These are phyloP conservation scores for Tupaia tana DNA, from an alignment of 2,113 vertebrate species.

Conservation along the genomic window DNA sequence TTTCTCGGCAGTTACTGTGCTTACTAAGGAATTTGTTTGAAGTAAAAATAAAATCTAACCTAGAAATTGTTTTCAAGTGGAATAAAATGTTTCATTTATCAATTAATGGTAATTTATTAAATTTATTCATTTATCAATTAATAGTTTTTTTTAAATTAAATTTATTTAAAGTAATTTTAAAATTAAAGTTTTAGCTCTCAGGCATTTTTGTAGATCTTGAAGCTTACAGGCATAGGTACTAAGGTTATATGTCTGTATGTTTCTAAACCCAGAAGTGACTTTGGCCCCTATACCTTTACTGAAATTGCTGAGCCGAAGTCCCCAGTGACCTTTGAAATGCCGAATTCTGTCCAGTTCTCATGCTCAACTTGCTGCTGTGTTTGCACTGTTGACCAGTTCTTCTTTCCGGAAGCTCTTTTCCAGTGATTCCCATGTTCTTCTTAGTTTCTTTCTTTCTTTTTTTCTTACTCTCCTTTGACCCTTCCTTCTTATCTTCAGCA, in stretches of 20 bases:
- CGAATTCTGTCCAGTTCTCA: background rate
- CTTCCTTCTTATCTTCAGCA: background rate
- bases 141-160: conserved; percentile 14
- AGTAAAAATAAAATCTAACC: background rate
- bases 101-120: conserved; percentile 23
- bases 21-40: conserved; percentile 43
- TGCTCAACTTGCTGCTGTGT: background rate
- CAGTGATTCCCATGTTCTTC: background rate
- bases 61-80: conserved; percentile 34
- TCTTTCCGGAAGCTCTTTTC: background rate
- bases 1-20: conserved; percentile 35
- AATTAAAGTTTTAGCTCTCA: conserved; percentile 11
- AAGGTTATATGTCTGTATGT: background rate
- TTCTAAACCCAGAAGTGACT: background rate
- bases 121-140: conserved; percentile 2
- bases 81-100: conserved; percentile 38
- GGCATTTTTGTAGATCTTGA: background rate
- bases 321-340: background rate
- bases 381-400: background rate
- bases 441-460: background rate
- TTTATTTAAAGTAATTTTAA: conserved; percentile 2
- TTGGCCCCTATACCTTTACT: background rate
- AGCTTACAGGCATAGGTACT: background rate
- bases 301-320: background rate
- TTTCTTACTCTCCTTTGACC: background rate